Evolutionary conservation across 2,888 invertebrate species (phyloP), one percentile per base, ranked within the genome.

Genomic region (Tiliacea citrago): DNA sequence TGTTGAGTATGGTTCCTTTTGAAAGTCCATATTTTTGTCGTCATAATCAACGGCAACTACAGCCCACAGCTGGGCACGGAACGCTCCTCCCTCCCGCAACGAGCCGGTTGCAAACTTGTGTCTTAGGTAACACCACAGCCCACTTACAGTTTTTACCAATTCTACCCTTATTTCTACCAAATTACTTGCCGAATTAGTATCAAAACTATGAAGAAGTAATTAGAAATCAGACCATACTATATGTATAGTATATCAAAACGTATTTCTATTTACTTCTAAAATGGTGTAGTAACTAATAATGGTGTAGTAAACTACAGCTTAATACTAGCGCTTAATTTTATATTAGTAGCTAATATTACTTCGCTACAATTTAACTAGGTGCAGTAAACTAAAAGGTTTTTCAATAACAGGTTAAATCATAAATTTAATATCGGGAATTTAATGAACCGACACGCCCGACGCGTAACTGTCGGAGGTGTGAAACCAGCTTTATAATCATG

Each of bases 311-410:
- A 60, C 47, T 73, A 73, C 60, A 47, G 51, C 29, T 63, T 79
- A 65, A 53, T 24, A 57, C 58, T 81, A 81, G 58, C 55, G 49
- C 39, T 47, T 77, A 68, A 47, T 55, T 51, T 24, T 62, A 57
- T 58, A 42, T 66, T 75, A 75, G 57, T 68, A 68, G 42, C 65
- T 82, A 70, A 60, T 53, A 55, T 69, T 79, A 79, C n/a, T 61
- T 1, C 7, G 35, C 47, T 74, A 67, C 39, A 13, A 65, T 12
- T 51, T 12, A 61, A 68, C 68, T 76, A 71, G 39, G 81, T 77
- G 85, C 77, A 62, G 12, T 45, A 13, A 55, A 51, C 55, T 57
- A 42, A 72, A 67, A 69, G 47, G 51, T 65, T 53, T 2, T n/a
- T n/a, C n/a, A 51, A 45, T 53, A 77, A 13, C 12, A 49, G 71